Percentiles rank a stretch among this genome's conserved stretches.
Evolutionary conservation across 2,797 vertebrate species (phyloP).

Genomic region (Lutjanus campechanus): DNA sequence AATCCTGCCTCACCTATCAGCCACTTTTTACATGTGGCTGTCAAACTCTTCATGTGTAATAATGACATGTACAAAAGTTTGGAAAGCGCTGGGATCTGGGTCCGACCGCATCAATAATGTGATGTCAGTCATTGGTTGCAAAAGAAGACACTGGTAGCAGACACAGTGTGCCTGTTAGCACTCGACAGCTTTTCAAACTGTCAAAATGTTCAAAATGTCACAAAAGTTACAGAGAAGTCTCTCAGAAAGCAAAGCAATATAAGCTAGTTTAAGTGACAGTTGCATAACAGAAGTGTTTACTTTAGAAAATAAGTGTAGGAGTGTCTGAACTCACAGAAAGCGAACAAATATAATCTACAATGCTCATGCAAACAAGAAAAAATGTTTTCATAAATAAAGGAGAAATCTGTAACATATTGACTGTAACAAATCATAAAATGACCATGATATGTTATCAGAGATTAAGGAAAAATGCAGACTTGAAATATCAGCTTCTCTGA

Average conservation of each 20-base stretch:
- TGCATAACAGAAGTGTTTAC: slow-evolving; percentile 55
- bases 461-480: too few species aligned
- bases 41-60: slow-evolving; percentile 51
- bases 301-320: slow-evolving; percentile 37
- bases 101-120: slow-evolving; percentile 36
- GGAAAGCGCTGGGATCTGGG: slow-evolving; percentile 48
- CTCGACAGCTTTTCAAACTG: slow-evolving; percentile 56
- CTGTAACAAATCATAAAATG: too few species aligned
- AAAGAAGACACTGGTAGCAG: slow-evolving; percentile 61
- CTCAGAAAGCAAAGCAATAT: slow-evolving; percentile 49
- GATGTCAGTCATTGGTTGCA: slow-evolving; percentile 60
- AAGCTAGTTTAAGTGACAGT: slow-evolving; percentile 54
- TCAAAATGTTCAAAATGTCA: slow-evolving; percentile 60
- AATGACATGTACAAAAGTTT: slow-evolving; percentile 59
- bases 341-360: slow-evolving; percentile 12
- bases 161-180: slow-evolving; percentile 67
- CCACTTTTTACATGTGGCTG: slow-evolving; percentile 39
- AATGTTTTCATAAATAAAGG: slow-evolving; percentile 1
- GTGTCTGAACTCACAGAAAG: slow-evolving; percentile 8
- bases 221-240: slow-evolving; percentile 58
- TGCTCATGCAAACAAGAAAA: slow-evolving; percentile 26
- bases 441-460: too few species aligned
- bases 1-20: slow-evolving; percentile 36
- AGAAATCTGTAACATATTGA: too few species aligned
- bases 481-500: too few species aligned